Base-by-base conservation (phyloP, 2,888 invertebrate species). In the Lasioglossum vierecki region DNA sequence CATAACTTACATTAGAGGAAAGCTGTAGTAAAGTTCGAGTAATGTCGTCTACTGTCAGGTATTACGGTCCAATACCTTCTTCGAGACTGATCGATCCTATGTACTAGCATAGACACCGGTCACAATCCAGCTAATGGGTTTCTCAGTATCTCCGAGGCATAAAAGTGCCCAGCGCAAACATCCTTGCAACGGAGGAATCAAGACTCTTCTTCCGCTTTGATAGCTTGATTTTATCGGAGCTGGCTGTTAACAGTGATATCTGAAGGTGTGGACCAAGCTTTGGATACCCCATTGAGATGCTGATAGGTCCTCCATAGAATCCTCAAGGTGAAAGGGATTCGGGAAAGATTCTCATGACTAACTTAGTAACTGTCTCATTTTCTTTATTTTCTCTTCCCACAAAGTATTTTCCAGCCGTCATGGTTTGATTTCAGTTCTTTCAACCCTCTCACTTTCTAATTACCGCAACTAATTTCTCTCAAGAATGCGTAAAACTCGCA, bases 301-400 rank as follows among this genome's bases (percentile, higher is more conserved):
- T 30, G 63, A 63, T 63, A 63, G 63, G 9, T n/a, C 57, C n/a
- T 57, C 57, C 57, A 57, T n/a, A 57, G 57, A n/a, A 57, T 57
- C 57, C n/a, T 57, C n/a, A 57, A 11, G n/a, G 57, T 4, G n/a
- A 30, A 26, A 26, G 26, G 60, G 26, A 26, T 60, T 60, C 60
- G 5, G 13, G 26, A 15, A 26, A 60, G 11, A 60, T 60, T 30
- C 60, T 30, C 60, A 57, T 57, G 57, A 57, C 57, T 57, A 57
- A 57, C 26, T 1, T 30, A 60, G 15, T 13, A 15, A 60, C 57
- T n/a, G 8, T 57, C 22, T 4, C n/a, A n/a, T n/a, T 9, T n/a
- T 3, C n/a, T 57, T n/a, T 4, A 9, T 57, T 57, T 11, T 8
- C n/a, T 57, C 4, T 9, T 4, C 4, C n/a, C 9, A n/a, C 57